Base-by-base conservation (phyloP, 2,888 invertebrate genomes). In the Leuctra nigra region DNA sequence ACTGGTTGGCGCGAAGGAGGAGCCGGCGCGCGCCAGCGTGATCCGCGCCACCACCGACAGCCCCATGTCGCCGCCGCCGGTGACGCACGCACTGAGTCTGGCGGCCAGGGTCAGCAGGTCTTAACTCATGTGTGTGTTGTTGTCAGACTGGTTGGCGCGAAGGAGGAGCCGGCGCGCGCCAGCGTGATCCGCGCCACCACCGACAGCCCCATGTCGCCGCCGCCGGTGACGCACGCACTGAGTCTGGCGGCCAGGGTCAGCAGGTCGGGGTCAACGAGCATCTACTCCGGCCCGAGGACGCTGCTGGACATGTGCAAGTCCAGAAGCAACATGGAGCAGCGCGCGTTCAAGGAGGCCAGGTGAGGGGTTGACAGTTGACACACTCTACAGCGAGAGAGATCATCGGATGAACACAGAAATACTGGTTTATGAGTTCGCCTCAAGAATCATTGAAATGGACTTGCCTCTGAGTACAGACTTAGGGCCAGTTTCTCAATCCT, bases 121-220 rank as follows among this genome's bases (percentile, higher is more conserved):
- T 63, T n/a, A n/a, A n/a, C n/a, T n/a, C n/a, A n/a, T n/a, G n/a
- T n/a, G n/a, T n/a, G n/a, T n/a, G n/a, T n/a, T n/a, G n/a, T n/a
- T n/a, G n/a, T n/a, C n/a, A n/a, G n/a, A n/a, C n/a, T n/a, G n/a
- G n/a, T n/a, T n/a, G n/a, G n/a, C n/a, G n/a, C n/a, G n/a, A n/a
- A n/a, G n/a, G n/a, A n/a, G 2, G 39, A 39, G 39, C 16, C 13
- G 7, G 7, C 75, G 1, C 74, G 80, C 7, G 79, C 75, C 2
- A 75, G 70, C 53, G 77, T 83, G 1, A 81, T 84, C 58, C 74
- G 90, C 52, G 86, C 90, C 1, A 89, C 88, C 0, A 89, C 90
- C 0, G 91, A 91, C 69, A 91, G 91, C 0, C 91, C 91, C 0
- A 81, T 91, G 70, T 91, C 91, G 0, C 91, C 91, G 0, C 86